These are phyloP conservation scores for Chlorops oryzae DNA, from an alignment of 1,140 invertebrate genomes.

Conservation along the genomic window DNA sequence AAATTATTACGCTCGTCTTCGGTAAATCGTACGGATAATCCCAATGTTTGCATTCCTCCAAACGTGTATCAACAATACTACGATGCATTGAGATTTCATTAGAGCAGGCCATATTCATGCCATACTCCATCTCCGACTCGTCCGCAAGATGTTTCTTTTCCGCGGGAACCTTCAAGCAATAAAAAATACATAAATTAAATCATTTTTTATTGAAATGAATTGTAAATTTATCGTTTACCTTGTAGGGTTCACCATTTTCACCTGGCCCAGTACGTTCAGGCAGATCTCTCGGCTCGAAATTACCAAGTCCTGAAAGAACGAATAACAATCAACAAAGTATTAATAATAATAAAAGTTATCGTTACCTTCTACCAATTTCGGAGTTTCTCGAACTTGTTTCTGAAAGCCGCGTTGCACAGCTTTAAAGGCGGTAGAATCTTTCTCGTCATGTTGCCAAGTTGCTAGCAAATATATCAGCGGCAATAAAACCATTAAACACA, in stretches of 20 bases:
- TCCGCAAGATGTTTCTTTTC: conserved; percentile 63
- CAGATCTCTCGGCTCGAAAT: conserved; percentile 63
- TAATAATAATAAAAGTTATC: background rate
- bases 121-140: conserved; percentile 79
- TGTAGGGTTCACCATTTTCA: conserved; percentile 59
- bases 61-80: conserved; percentile 78
- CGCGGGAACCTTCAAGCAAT: conserved; percentile 23
- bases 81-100: conserved; percentile 80
- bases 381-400: conserved; percentile 29
- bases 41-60: conserved; percentile 93
- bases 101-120: conserved; percentile 96
- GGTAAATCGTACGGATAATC: conserved; percentile 87
- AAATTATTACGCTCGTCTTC: conserved; percentile 82
- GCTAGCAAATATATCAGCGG: conserved; percentile 47
- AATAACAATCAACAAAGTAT: background rate
- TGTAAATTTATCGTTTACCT: too few species aligned
- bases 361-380: conserved; percentile 40
- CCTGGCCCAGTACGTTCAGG: conserved; percentile 67
- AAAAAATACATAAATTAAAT: too few species aligned
- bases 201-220: too few species aligned
- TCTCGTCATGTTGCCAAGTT: too few species aligned
- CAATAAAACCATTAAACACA: conserved; percentile 37
- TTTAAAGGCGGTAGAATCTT: too few species aligned
- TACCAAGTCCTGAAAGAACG: conserved; percentile 49
- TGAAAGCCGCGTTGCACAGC: background rate